Conservation (phyloP, 2,113 vertebrate genomes). For the Burhinus bistriatus region DNA sequence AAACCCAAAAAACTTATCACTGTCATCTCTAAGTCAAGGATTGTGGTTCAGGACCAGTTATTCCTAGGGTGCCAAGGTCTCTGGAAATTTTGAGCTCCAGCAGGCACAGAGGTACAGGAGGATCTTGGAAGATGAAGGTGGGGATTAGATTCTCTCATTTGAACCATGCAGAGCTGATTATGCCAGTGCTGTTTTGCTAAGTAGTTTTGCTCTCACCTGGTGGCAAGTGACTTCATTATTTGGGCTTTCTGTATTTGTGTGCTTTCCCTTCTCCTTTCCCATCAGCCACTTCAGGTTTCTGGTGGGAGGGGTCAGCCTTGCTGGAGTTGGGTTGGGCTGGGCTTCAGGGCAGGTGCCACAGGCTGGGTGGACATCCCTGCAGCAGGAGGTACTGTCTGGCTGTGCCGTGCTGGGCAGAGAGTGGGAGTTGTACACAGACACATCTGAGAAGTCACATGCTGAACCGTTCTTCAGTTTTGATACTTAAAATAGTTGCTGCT, state of each 20-base stretch:
- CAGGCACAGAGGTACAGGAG: not conserved
- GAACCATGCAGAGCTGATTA: not conserved
- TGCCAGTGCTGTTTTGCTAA: not conserved
- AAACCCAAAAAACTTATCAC: not conserved
- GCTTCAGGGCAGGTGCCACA: not conserved
- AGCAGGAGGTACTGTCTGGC: not conserved
- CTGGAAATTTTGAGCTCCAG: not conserved
- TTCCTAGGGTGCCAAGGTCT: not conserved
- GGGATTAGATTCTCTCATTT: not conserved
- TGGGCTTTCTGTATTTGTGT: not conserved
- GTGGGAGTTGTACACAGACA: not conserved
- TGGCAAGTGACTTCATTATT: not conserved
- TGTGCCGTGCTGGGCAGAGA: not conserved
- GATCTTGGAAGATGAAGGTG: not conserved
- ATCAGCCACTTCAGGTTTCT: not conserved
- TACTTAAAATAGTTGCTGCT: not conserved
- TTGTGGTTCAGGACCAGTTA: not conserved
- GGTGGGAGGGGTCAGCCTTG: not conserved
- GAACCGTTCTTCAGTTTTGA: not conserved
- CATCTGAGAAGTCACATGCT: not conserved
- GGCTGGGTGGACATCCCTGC: not conserved
- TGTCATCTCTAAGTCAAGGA: not conserved
- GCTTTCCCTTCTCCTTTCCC: not conserved
- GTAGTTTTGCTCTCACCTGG: not conserved
- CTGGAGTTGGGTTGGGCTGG: rapidly evolving